Base-by-base conservation (phyloP, 2,888 invertebrate genomes). In the Seira sanloemensis region DNA sequence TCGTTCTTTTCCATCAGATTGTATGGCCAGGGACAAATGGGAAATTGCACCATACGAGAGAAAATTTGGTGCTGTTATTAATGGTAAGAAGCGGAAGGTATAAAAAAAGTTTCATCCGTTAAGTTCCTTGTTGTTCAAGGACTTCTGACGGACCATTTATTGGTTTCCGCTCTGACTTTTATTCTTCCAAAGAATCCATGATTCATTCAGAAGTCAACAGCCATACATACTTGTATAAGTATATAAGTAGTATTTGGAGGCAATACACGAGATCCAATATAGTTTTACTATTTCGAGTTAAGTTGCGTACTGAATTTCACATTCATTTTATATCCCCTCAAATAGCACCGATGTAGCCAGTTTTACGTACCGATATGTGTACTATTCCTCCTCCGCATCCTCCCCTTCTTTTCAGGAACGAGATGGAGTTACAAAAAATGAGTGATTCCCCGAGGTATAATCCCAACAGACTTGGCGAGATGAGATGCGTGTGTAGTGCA, bases 401-500 rank as follows among this genome's bases (percentile, higher is more conserved):
- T 21, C n/a, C n/a, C n/a, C n/a, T n/a, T n/a, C n/a, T 25, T 69
- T 12, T 37, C 16, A 27, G 19, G 18, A 1, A 27, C 24, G 37
- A 26, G 26, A 69, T 58, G 21, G 66, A n/a, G 77, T 69, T n/a
- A 78, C 71, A 78, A 78, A 78, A 78, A 78, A 78, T 78, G 79
- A 73, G 66, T 24, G 26, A 79, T 58, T 79, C 79, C 79, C 79
- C 24, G 25, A 73, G 79, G 79, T 67, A 37, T 71, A 37, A 79
- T 79, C 73, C 66, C 65, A 65, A 21, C 50, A 72, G 72, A 72
- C 50, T 50, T 46, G 21, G 25, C 16, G 24, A 72, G 50, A 18
- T 72, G 54, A 58, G 25, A 54, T 50, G 71, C 37, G 37, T 66
- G 24, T 66, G 12, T 62, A 46, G 71, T 21, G 46, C 9, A 25